Conservation (phyloP, 2,113 vertebrate species). For the Scortum barcoo region DNA sequence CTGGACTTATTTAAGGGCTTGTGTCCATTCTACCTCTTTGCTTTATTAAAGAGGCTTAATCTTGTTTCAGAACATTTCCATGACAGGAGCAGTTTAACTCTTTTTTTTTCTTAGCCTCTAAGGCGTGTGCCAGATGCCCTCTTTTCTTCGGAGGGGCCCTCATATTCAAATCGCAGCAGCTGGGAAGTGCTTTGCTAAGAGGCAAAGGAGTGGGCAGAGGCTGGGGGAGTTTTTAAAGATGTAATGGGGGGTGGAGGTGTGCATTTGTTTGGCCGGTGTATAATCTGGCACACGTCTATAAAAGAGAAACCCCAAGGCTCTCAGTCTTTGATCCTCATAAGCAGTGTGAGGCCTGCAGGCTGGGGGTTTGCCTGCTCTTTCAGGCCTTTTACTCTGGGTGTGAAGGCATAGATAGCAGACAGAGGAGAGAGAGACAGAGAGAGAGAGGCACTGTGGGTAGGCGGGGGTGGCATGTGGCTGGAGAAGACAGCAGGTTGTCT, state of each 20-base stretch:
- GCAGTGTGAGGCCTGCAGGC: slow-evolving; percentile 48
- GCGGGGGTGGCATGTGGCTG: slow-evolving; percentile 65
- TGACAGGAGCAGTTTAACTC: slow-evolving; percentile 65
- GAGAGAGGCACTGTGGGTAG: slow-evolving; percentile 27
- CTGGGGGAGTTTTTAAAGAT: slow-evolving; percentile 68
- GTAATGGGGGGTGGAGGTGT: slow-evolving; percentile 48
- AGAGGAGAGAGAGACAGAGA: background rate
- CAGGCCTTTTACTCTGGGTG: slow-evolving; percentile 39
- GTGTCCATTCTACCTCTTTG: slow-evolving; percentile 50
- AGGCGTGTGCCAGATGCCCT: slow-evolving; percentile 83
- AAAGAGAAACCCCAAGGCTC: slow-evolving; percentile 63
- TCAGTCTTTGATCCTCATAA: slow-evolving; percentile 58
- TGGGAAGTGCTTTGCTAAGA: slow-evolving; percentile 76
- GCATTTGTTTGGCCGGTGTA: slow-evolving; percentile 64
- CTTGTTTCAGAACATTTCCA: slow-evolving; percentile 68
- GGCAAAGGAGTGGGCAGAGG: slow-evolving; percentile 60
- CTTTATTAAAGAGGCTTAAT: slow-evolving; percentile 58
- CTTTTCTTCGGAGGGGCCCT: slow-evolving; percentile 77
- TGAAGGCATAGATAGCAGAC: slow-evolving; percentile 18
- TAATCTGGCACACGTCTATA: slow-evolving; percentile 80
- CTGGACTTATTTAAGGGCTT: slow-evolving; percentile 35
- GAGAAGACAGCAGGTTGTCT: slow-evolving; percentile 74
- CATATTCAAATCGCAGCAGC: slow-evolving; percentile 80
- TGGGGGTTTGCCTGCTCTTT: slow-evolving; percentile 45
- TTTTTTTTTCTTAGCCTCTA: slow-evolving; percentile 43